Evolutionary conservation across 2,888 invertebrate species (phyloP).

Genomic region (Eupithecia subfuscata): DNA sequence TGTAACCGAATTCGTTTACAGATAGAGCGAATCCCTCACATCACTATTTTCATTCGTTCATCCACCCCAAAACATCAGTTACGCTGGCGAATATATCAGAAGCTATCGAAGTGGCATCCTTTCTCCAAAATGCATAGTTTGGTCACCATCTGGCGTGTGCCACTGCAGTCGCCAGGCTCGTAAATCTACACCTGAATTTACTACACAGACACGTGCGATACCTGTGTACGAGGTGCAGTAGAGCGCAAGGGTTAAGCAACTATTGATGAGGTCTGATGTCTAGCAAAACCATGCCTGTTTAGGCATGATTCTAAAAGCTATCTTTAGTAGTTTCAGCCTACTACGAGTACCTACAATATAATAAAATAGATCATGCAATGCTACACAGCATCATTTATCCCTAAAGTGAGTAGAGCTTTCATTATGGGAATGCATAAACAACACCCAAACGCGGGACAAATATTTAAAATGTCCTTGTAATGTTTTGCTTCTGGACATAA

Average conservation of each 20-base stretch:
- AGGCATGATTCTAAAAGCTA: not conserved
- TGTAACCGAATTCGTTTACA: not conserved
- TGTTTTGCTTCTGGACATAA: not conserved
- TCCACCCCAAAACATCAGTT: constrained; percentile 1
- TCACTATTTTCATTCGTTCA: not conserved
- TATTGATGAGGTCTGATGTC: not conserved
- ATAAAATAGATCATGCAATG: not conserved
- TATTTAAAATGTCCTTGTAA: not conserved
- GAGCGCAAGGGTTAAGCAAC: constrained; percentile 3
- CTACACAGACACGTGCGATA: constrained; percentile 49
- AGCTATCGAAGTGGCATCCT: constrained; percentile 32
- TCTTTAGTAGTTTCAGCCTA: not conserved
- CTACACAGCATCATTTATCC: not conserved
- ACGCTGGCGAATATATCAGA: not conserved
- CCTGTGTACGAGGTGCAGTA: constrained; percentile 21
- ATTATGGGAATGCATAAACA: not conserved
- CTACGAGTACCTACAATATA: too few relatives aligned
- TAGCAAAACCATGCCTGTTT: not conserved
- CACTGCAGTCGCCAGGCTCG: constrained; percentile 56
- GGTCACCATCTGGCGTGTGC: constrained; percentile 56
- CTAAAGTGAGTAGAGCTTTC: not conserved
- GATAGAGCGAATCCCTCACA: not conserved
- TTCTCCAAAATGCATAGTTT: constrained; percentile 41
- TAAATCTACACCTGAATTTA: constrained; percentile 62
- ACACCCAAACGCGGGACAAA: not conserved